Percentiles rank a stretch among this genome's conserved stretches.
phyloP scores from a whole-genome alignment of 2,797 vertebrate genomes.

The Austrolebias charrua region DNA sequence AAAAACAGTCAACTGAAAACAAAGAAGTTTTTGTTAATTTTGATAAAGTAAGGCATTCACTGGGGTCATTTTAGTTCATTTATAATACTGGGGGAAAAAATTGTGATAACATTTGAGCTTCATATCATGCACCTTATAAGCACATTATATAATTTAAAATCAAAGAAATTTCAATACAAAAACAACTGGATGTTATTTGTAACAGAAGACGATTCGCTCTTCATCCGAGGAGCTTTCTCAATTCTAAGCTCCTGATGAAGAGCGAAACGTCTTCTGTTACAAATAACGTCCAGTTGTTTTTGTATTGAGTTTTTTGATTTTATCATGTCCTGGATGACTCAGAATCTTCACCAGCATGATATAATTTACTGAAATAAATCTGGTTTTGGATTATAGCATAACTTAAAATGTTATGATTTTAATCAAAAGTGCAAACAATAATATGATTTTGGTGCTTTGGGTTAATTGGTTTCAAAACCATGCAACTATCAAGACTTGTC shows the following conservation, averaged over 20 bases:
- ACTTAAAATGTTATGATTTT: neutral
- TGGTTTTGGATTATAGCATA: neutral
- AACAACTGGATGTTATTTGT: too few species aligned
- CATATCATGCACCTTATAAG: conserved; percentile 21
- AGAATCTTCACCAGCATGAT: too few species aligned
- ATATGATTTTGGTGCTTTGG: too few species aligned
- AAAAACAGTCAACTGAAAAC: conserved; percentile 17
- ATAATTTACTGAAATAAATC: conserved; percentile 17
- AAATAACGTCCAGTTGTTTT: too few species aligned
- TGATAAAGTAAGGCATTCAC: conserved; percentile 13
- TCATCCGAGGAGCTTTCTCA: too few species aligned
- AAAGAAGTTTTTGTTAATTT: neutral
- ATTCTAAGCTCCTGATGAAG: too few species aligned
- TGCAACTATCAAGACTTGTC: neutral
- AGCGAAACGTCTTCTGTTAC: too few species aligned
- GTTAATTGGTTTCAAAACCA: neutral
- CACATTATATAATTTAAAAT: conserved; percentile 20
- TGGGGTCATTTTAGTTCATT: conserved; percentile 26
- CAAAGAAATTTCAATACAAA: too few species aligned
- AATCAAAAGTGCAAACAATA: conserved; percentile 9
- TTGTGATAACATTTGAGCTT: conserved; percentile 40
- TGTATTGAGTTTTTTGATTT: too few species aligned
- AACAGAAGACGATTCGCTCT: too few species aligned
- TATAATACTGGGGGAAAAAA: conserved; percentile 5
- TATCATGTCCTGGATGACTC: too few species aligned